Conservation (phyloP, 1,140 invertebrate species). For the Tetramorium parvispinum region DNA sequence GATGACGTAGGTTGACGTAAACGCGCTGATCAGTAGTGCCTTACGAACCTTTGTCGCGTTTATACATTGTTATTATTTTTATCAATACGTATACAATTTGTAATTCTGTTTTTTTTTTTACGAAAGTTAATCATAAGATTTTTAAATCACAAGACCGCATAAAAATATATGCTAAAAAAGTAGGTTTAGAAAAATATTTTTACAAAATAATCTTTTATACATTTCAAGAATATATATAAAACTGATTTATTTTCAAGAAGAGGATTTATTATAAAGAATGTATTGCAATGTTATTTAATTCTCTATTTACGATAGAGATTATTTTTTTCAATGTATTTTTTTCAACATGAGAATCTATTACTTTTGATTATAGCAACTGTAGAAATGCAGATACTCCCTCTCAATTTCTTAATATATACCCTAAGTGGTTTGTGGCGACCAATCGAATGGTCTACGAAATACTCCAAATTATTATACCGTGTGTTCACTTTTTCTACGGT, state of each 20-base stretch:
- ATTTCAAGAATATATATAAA: no score
- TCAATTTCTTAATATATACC: constrained; percentile 35
- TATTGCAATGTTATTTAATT: no score
- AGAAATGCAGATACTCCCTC: constrained; percentile 28
- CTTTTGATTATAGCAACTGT: background rate
- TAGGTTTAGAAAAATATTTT: background rate
- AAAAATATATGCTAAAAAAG: background rate
- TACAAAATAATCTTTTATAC: no score
- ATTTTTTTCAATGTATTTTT: no score
- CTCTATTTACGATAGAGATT: no score
- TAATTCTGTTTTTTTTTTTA: background rate
- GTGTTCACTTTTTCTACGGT: background rate
- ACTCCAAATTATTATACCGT: constrained; percentile 3
- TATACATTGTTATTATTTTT: background rate
- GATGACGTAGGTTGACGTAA: background rate
- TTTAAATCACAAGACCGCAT: background rate
- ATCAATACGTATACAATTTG: background rate
- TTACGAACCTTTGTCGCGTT: background rate
- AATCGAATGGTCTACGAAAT: constrained; percentile 38
- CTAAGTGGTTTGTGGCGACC: constrained; percentile 51
- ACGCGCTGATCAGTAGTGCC: background rate
- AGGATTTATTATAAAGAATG: no score
- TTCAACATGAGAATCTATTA: no score
- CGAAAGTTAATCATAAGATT: background rate
- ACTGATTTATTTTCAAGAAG: no score